Conservation (phyloP, 2,888 invertebrate species). For the Deilephila elpenor region DNA sequence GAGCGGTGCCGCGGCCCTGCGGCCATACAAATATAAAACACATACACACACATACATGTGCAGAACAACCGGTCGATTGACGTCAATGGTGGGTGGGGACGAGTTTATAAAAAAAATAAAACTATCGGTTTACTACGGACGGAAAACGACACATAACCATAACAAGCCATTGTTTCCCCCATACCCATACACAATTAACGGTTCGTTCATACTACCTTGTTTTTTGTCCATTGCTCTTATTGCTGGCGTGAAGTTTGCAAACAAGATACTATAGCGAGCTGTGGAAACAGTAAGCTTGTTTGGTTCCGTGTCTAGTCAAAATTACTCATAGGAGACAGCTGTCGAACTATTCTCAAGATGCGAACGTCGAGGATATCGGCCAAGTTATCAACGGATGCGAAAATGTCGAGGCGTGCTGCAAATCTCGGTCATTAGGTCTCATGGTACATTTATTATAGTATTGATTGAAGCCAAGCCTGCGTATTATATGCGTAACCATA, state of each 20-base stretch:
- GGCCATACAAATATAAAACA: slow-evolving; percentile 41
- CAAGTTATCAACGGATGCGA: neutral
- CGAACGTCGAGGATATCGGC: neutral
- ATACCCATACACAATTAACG: slow-evolving; percentile 51
- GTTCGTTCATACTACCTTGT: slow-evolving; percentile 25
- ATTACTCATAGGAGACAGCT: slow-evolving; percentile 12
- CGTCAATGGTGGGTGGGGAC: slow-evolving; percentile 78
- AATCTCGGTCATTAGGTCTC: slow-evolving; percentile 11
- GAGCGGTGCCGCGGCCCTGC: slow-evolving; percentile 52
- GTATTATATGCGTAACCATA: neutral
- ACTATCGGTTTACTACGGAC: slow-evolving; percentile 78
- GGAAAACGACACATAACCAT: slow-evolving; percentile 67
- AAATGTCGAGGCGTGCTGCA: neutral
- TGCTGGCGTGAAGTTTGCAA: slow-evolving; percentile 4
- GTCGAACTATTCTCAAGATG: neutral
- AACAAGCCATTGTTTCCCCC: slow-evolving; percentile 71
- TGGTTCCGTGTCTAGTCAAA: neutral
- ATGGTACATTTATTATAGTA: neutral
- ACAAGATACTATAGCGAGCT: neutral
- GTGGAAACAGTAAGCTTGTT: slow-evolving; percentile 6
- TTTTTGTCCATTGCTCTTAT: slow-evolving; percentile 31
- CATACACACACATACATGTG: slow-evolving; percentile 50
- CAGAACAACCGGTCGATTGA: slow-evolving; percentile 74
- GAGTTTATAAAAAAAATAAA: slow-evolving; percentile 72
- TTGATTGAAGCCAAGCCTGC: neutral